Base-by-base conservation (phyloP, 2,888 invertebrate genomes). In the Ochlodes sylvanus region DNA sequence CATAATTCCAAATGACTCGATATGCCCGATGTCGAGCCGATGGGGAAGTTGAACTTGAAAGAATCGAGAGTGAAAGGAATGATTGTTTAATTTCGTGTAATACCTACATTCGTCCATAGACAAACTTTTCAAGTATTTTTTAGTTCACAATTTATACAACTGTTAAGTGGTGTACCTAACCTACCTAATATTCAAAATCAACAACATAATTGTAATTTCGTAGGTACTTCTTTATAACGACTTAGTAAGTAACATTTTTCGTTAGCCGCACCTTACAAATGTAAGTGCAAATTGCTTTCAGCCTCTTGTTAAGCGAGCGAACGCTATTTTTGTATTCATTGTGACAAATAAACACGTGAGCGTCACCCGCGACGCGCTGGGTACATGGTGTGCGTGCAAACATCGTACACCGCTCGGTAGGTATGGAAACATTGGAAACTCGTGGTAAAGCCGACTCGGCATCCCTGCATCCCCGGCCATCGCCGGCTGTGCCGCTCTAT, bases 401-500 rank as follows among this genome's bases (percentile, higher is more conserved):
- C 79, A 77, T n/a, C 76, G 71, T 78, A 78, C 63, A 63, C n/a
- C 64, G 63, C 32, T 57, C 71, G 57, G 71, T 85, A 84, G 82
- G 80, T 83, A 86, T 80, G 81, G 84, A 80, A 82, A 85, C 76
- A 84, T 81, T 80, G 81, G 84, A 80, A 82, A 85, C 76, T 84
- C 81, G 82, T 79, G 83, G 82, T 83, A 63, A 64, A 60, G 71
- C 71, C 77, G 87, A 77, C 17, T 17, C 44, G 44, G 44, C 90
- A 89, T 89, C 90, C 89, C 90, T 89, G 88, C 92, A 90, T 89
- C 92, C 92, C 89, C 86, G 87, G 85, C 76, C 82, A 78, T 77
- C 80, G 84, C 82, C 85, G 85, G 85, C 86, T 84, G 84, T 82
- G 85, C 79, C 85, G 85, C 89, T 87, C 91, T 93, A 93, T 92